phyloP scores from a whole-genome alignment of 1,140 invertebrate species.

The Eurytemora carolleeae region DNA sequence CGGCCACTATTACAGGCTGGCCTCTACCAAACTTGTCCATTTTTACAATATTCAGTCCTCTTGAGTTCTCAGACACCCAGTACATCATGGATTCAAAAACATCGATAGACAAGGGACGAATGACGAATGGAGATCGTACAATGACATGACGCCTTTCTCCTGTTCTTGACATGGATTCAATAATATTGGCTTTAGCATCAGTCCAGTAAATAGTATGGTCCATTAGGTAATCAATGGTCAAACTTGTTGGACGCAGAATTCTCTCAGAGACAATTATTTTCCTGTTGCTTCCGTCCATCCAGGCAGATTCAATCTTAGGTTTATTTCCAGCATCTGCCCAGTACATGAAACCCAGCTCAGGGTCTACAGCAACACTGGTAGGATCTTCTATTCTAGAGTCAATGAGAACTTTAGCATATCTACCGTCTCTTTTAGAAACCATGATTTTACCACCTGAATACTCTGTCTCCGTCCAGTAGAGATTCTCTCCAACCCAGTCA shows the following conservation, averaged over 20 bases:
- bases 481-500: constrained; percentile 75
- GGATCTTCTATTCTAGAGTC: constrained; percentile 46
- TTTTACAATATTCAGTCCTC: constrained; percentile 55
- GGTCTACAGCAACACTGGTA: constrained; percentile 65
- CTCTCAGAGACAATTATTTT: constrained; percentile 51
- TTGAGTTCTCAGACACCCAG: constrained; percentile 47
- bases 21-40: constrained; percentile 92
- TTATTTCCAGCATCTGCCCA: constrained; percentile 68
- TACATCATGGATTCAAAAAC: constrained; percentile 73
- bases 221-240: constrained; percentile 74
- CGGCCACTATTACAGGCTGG: constrained; percentile 56
- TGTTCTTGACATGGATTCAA: constrained; percentile 68
- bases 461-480: constrained; percentile 84
- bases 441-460: constrained; percentile 51
- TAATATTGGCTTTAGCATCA: constrained; percentile 77
- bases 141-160: constrained; percentile 45
- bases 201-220: constrained; percentile 82
- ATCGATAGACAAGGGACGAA: constrained; percentile 66
- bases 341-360: constrained; percentile 58
- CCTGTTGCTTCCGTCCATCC: constrained; percentile 84
- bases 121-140: constrained; percentile 43
- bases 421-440: constrained; percentile 67
- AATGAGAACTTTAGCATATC: constrained; percentile 56
- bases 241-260: constrained; percentile 60
- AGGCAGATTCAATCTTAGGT: constrained; percentile 68